phyloP scores from a whole-genome alignment of 1,140 invertebrate species.

The Fopius arisanus region DNA sequence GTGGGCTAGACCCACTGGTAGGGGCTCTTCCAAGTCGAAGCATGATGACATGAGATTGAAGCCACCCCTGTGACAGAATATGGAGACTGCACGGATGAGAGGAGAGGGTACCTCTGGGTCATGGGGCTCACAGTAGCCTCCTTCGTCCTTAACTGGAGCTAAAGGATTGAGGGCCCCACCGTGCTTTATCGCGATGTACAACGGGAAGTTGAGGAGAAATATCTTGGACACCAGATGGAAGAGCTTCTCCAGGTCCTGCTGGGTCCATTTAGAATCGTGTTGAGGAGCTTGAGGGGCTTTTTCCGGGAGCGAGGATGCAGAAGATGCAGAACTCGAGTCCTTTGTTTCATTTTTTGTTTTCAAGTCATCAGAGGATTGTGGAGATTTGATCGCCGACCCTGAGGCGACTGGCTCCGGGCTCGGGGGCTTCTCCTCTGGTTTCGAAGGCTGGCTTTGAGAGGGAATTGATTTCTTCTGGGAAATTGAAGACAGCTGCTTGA shows the following conservation, averaged over 20 bases:
- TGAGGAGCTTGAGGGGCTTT: constrained; percentile 29
- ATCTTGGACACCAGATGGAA: constrained; percentile 82
- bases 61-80: constrained; percentile 90
- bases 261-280: constrained; percentile 66
- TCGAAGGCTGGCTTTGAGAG: constrained; percentile 45
- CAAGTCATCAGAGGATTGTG: constrained; percentile 36
- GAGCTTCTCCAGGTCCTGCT: constrained; percentile 80
- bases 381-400: not conserved
- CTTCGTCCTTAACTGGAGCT: constrained; percentile 60
- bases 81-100: constrained; percentile 86
- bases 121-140: constrained; percentile 85
- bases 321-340: constrained; percentile 30
- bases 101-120: constrained; percentile 92
- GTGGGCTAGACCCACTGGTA: constrained; percentile 88
- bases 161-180: constrained; percentile 58
- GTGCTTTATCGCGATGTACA: constrained; percentile 93
- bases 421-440: not conserved
- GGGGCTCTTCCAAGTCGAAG: constrained; percentile 80
- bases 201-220: constrained; percentile 87
- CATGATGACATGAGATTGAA: constrained; percentile 84
- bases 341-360: constrained; percentile 47
- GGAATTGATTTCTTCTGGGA: constrained; percentile 65
- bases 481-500: constrained; percentile 78
- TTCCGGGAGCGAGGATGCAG: constrained; percentile 31
- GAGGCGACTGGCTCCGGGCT: not conserved